phyloP scores from a whole-genome alignment of 2,888 invertebrate species.

The Schizaphis graminum region DNA sequence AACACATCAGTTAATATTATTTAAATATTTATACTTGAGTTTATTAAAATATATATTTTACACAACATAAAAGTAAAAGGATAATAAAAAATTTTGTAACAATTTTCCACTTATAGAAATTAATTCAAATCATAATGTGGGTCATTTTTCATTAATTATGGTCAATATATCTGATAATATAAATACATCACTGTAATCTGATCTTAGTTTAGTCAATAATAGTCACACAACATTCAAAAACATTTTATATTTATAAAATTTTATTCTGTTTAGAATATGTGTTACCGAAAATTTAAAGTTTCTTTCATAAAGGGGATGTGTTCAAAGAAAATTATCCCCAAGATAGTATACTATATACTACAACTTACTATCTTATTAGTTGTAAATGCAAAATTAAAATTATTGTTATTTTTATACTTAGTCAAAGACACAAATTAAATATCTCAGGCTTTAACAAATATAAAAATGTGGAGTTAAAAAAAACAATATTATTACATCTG shows the following conservation, averaged over 20 bases:
- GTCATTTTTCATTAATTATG: neutral
- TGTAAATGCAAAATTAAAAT: neutral
- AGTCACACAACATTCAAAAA: slow-evolving; percentile 40
- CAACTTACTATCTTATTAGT: neutral
- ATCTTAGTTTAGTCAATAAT: slow-evolving; percentile 38
- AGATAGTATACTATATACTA: neutral
- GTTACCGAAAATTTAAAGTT: slow-evolving; percentile 3
- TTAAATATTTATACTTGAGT: neutral
- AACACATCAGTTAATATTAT: neutral
- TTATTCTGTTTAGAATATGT: too few relatives aligned
- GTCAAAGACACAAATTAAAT: neutral
- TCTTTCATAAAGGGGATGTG: neutral
- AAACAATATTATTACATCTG: neutral
- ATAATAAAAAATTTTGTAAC: neutral
- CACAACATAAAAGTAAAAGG: neutral
- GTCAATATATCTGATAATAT: neutral
- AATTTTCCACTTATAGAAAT: neutral
- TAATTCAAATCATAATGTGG: neutral
- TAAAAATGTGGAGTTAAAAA: neutral
- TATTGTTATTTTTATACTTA: neutral
- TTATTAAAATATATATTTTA: neutral
- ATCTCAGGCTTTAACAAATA: neutral
- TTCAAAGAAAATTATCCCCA: neutral
- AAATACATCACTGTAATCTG: neutral
- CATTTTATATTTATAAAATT: too few relatives aligned